Conservation (phyloP, 2,797 vertebrate species). For the Anas acuta region DNA sequence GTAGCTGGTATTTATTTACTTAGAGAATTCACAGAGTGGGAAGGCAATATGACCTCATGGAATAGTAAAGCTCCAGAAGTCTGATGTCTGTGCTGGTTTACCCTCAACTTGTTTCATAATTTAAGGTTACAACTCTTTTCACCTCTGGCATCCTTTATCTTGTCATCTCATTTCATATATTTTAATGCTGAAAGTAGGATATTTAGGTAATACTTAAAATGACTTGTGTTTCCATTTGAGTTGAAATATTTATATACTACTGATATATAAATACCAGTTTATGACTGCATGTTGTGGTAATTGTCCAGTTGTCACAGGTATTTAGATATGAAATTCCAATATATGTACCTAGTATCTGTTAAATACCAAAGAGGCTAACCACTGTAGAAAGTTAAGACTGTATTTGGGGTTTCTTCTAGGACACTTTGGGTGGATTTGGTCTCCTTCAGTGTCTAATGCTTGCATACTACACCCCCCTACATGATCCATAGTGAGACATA, state of each 20-base stretch:
- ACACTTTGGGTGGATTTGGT: not conserved
- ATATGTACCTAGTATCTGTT: not conserved
- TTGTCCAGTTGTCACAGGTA: not conserved
- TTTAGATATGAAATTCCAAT: not conserved
- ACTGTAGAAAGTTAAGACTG: not conserved
- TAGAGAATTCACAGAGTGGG: not conserved
- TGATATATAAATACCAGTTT: not conserved
- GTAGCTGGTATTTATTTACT: not conserved
- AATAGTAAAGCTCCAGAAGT: not conserved
- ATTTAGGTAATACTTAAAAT: not conserved
- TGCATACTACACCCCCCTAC: accelerated
- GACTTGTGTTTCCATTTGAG: not conserved
- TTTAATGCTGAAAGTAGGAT: not conserved
- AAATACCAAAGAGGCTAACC: not conserved
- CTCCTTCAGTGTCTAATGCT: not conserved
- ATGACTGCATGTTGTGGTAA: not conserved
- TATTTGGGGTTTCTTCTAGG: not conserved
- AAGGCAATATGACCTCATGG: not conserved
- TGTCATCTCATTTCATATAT: not conserved
- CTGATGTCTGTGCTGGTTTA: not conserved
- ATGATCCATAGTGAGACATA: not conserved
- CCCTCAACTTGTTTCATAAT: not conserved
- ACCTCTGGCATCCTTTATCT: not conserved
- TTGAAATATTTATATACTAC: not conserved
- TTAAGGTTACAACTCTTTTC: not conserved